Evolutionary conservation across 1,140 invertebrate species (phyloP), one percentile per base, ranked within the genome.

Genomic region (Sarcophaga bullata): DNA sequence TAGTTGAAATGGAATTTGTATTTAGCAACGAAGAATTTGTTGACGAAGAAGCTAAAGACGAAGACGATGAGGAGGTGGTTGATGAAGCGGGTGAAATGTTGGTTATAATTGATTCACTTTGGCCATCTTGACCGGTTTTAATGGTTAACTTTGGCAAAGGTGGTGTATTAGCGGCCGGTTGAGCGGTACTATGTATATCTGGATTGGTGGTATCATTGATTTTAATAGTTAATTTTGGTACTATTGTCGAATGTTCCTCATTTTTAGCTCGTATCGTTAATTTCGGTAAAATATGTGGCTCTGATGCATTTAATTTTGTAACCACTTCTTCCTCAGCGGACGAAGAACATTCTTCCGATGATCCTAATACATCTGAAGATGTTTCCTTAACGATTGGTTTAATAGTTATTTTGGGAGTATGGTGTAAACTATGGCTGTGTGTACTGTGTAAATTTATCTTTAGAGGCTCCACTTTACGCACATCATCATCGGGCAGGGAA

Each of bases 161-260:
- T 73, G 37, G 83, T 80, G 68, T 47, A 37, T 81, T 68, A 25
- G 80, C 73, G 1, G 80, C 48, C 13, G 58, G 73, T 48, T 54
- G 82, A 46, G 82, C 54, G 7, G 81, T 50, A 52, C 49, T 54
- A n/a, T 8, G 17, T 10, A 25, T 52, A 19, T 81, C 46, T 75
- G 48, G 68, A 13, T 73, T 75, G 48, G 46, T 72, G 49, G 73
- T 58, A 72, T 86, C 88, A 25, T 86, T 86, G 84, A 90, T 85
- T 84, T 90, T 90, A 19, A 90, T 90, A 9, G 87, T 90, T 48
- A 90, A 58, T 81, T 88, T 90, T 76, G 89, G 89, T 54, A 90
- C 89, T 15, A 90, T 84, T 6, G 87, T 87, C 25, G 86, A 84
- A 46, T 84, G 62, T 62, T 86, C 86, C 80, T 90, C 88, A 75